Conservation (phyloP, 2,888 invertebrate genomes). For the Fabriciana adippe region DNA sequence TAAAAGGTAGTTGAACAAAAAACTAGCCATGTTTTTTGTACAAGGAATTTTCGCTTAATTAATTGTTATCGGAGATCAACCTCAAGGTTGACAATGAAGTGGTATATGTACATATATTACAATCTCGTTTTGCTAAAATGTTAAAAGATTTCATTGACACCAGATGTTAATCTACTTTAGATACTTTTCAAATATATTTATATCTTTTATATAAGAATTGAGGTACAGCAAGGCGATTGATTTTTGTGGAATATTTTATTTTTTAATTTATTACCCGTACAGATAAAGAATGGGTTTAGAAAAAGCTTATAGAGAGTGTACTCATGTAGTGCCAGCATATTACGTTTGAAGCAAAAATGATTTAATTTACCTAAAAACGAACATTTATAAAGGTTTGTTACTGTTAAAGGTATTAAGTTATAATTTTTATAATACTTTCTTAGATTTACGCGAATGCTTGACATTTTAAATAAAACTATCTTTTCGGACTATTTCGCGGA, state of each 20-base stretch:
- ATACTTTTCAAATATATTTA: constrained; percentile 21
- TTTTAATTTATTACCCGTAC: no score
- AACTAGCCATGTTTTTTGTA: constrained; percentile 20
- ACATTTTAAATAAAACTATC: no score
- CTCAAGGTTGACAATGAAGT: constrained; percentile 32
- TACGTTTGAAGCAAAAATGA: no score
- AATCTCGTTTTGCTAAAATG: constrained; percentile 36
- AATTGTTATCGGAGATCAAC: constrained; percentile 21
- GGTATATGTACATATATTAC: constrained; percentile 30
- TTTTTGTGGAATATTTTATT: neutral
- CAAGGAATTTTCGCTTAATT: constrained; percentile 20
- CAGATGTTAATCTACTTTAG: constrained; percentile 30
- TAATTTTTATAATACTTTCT: no score
- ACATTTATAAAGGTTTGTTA: no score
- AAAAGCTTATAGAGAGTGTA: no score
- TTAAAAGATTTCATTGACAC: constrained; percentile 41
- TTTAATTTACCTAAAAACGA: no score
- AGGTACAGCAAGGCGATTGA: neutral
- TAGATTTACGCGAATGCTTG: no score
- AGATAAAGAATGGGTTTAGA: no score
- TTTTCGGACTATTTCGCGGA: no score
- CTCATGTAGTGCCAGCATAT: no score
- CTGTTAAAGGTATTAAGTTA: no score
- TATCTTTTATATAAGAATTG: neutral
- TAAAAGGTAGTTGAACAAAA: neutral